Percentiles rank a stretch among this genome's conserved stretches.
These are phyloP conservation scores for Hetaerina americana DNA, from an alignment of 1,140 invertebrate species.

Conservation along the genomic window DNA sequence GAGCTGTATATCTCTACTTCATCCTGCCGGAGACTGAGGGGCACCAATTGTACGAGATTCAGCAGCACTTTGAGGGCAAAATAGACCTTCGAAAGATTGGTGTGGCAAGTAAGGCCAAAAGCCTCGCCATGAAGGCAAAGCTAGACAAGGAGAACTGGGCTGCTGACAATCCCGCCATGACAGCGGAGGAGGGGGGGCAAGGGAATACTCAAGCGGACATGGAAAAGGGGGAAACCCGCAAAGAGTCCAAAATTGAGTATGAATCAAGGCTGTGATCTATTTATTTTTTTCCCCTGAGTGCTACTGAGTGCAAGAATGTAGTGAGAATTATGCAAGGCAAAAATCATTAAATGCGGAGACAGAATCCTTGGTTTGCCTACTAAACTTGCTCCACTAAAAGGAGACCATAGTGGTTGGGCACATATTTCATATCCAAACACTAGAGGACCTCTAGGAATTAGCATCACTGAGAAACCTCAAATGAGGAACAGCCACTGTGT, in stretches of 20 bases:
- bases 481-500: too few relatives aligned
- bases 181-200: neutral
- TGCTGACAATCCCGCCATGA: neutral
- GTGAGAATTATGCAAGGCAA: too few relatives aligned
- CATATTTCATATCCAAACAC: too few relatives aligned
- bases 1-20: constrained; percentile 36
- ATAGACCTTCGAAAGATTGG: neutral
- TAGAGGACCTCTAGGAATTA: too few relatives aligned
- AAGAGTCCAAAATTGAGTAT: neutral
- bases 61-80: constrained; percentile 11
- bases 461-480: too few relatives aligned
- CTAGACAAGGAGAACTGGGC: neutral
- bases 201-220: neutral
- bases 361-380: too few relatives aligned
- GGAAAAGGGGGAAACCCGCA: neutral
- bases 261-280: neutral
- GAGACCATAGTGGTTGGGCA: too few relatives aligned
- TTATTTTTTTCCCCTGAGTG: neutral
- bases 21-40: constrained; percentile 73
- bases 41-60: constrained; percentile 57
- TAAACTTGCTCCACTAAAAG: too few relatives aligned
- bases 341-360: too few relatives aligned
- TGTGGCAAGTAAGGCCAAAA: neutral
- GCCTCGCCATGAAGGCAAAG: neutral
- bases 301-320: too few relatives aligned